Percentiles rank a stretch among this genome's conserved stretches.
phyloP scores from a whole-genome alignment of 2,113 vertebrate genomes.

The Strigops habroptila region DNA sequence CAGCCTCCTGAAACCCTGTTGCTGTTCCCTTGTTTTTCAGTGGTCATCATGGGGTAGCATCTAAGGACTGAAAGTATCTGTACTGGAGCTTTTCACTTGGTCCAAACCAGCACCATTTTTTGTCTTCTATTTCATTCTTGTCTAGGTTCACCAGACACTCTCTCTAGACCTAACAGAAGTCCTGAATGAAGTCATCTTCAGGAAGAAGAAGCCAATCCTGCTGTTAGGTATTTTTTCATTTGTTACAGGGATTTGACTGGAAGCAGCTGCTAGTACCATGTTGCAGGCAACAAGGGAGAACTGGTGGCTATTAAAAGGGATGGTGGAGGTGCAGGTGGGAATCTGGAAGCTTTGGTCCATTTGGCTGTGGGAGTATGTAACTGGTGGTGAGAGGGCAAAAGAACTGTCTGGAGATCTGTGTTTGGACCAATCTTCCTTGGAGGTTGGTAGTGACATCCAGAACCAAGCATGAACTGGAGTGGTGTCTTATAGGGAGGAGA shows the following conservation, averaged over 20 bases:
- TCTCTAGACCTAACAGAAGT: slow-evolving; percentile 79
- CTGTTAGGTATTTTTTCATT: slow-evolving; percentile 78
- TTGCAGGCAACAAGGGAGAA: background rate
- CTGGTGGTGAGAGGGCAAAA: background rate
- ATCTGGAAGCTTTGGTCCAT: background rate
- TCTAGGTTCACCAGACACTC: slow-evolving; percentile 82
- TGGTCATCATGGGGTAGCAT: background rate
- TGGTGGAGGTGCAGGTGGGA: background rate
- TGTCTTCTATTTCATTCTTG: background rate
- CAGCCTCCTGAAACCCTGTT: background rate
- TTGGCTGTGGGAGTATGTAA: background rate
- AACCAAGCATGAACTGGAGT: background rate
- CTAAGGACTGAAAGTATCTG: background rate
- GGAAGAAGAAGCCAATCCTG: slow-evolving; percentile 78
- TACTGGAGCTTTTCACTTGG: background rate
- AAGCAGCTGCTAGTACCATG: background rate
- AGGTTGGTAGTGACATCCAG: background rate
- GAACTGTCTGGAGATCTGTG: background rate
- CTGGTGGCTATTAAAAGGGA: background rate
- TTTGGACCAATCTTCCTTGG: background rate
- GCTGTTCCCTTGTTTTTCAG: background rate
- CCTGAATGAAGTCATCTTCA: slow-evolving; percentile 78
- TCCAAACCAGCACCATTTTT: background rate
- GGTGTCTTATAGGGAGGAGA: background rate
- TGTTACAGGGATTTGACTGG: background rate